Evolutionary conservation across 2,113 vertebrate genomes (phyloP).

Genomic region (Cheirogaleus medius): DNA sequence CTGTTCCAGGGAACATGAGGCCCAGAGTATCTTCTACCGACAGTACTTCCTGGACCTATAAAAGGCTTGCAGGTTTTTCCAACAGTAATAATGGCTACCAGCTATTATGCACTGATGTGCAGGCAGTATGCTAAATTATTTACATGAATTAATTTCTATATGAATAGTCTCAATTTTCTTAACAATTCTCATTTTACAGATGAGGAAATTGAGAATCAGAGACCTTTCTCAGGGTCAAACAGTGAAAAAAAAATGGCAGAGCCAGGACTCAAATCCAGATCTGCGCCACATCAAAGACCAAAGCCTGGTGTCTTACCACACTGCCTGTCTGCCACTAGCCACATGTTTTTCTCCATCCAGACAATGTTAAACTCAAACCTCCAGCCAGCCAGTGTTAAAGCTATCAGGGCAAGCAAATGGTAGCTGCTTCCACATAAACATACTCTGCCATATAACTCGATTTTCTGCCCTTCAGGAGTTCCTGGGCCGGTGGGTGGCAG

Average conservation of each 20-base stretch:
- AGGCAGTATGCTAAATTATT: background rate
- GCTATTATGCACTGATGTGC: background rate
- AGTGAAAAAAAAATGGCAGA: background rate
- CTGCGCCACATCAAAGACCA: background rate
- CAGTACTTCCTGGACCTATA: background rate
- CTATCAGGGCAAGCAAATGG: background rate
- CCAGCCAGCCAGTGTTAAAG: background rate
- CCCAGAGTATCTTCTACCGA: background rate
- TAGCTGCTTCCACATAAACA: background rate
- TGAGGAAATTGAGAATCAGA: background rate
- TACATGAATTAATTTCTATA: background rate
- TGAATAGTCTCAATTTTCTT: background rate
- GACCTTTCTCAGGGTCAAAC: background rate
- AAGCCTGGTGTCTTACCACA: background rate
- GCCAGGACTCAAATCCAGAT: background rate
- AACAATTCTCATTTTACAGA: background rate
- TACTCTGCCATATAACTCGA: background rate
- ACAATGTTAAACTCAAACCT: background rate
- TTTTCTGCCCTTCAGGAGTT: background rate
- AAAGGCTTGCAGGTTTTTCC: background rate
- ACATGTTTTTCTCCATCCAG: background rate
- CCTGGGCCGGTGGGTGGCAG: background rate
- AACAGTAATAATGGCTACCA: background rate
- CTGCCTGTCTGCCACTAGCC: no score
- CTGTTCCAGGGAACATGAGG: background rate